phyloP scores from a whole-genome alignment of 2,113 vertebrate genomes.

The Elachura formosa region DNA sequence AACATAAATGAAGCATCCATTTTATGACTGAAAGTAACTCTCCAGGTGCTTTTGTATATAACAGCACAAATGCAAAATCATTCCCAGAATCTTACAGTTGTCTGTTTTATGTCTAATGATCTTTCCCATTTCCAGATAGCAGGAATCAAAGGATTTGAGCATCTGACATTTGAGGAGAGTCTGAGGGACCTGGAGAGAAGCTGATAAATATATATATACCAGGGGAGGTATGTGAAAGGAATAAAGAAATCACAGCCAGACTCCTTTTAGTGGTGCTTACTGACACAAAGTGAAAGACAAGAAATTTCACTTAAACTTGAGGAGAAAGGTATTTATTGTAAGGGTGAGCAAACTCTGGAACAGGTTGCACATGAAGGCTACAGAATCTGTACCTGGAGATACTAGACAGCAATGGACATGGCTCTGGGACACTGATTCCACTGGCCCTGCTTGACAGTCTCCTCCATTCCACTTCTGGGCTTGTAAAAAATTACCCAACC shows the following conservation, averaged over 20 bases:
- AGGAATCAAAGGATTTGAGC: background rate
- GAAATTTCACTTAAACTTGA: background rate
- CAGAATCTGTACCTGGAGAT: background rate
- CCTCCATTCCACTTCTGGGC: background rate
- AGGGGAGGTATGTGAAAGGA: background rate
- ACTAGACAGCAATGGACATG: fast-evolving
- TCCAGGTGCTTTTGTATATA: background rate
- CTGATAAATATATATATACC: background rate
- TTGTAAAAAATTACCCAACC: background rate
- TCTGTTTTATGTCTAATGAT: background rate
- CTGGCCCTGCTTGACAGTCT: background rate
- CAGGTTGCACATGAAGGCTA: background rate
- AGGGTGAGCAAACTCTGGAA: background rate
- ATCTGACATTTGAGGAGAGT: background rate
- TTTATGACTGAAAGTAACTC: background rate
- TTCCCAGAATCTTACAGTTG: background rate
- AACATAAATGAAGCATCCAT: background rate
- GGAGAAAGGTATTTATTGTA: too few relatives aligned
- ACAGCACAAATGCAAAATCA: background rate
- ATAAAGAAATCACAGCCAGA: background rate
- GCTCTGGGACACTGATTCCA: background rate
- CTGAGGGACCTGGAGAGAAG: background rate
- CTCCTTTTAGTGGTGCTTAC: background rate
- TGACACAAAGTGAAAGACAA: background rate
- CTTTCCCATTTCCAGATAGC: background rate